Percentiles rank a stretch among this genome's conserved stretches.
Evolutionary conservation across 2,797 vertebrate species (phyloP).

Genomic region (Melanotaenia maccullochi): DNA sequence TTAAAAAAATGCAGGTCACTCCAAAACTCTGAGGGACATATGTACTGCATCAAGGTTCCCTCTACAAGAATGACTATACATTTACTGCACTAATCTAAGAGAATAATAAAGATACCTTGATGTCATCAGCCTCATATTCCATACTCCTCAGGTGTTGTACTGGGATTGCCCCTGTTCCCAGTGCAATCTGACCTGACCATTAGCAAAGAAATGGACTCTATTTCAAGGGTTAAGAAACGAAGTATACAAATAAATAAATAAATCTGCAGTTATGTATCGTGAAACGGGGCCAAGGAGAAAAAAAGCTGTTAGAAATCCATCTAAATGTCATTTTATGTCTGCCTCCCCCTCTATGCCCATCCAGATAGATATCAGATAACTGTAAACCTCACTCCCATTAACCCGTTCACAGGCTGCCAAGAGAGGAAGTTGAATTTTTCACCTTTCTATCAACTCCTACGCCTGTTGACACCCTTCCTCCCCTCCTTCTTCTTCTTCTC

Average conservation of each 20-base stretch:
- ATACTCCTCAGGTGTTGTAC: slow-evolving; percentile 6
- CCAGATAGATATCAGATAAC: slow-evolving; percentile 77
- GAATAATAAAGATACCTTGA: slow-evolving; percentile 29
- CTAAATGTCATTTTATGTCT: slow-evolving; percentile 76
- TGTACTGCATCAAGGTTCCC: not conserved
- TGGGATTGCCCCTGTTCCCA: slow-evolving; percentile 44
- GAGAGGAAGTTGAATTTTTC: slow-evolving; percentile 59
- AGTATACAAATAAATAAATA: slow-evolving; percentile 47
- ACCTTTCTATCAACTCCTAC: slow-evolving; percentile 51
- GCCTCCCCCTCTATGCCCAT: slow-evolving; percentile 53
- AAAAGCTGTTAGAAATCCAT: slow-evolving; percentile 78
- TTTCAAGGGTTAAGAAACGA: slow-evolving; percentile 56
- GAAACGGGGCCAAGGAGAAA: slow-evolving; percentile 77
- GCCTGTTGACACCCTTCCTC: slow-evolving; percentile 40
- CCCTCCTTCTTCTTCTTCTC: not conserved
- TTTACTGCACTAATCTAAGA: not conserved
- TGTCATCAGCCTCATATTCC: slow-evolving; percentile 30
- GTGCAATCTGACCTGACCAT: slow-evolving; percentile 61
- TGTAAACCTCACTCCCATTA: slow-evolving; percentile 77
- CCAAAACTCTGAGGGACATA: not conserved
- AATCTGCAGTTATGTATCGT: slow-evolving; percentile 43
- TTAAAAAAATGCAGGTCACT: not conserved
- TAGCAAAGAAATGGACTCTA: slow-evolving; percentile 68
- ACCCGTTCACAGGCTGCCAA: slow-evolving; percentile 74
- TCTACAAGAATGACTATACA: not conserved